Base-by-base conservation (phyloP, 2,113 vertebrate genomes). In the Chitala chitala region DNA sequence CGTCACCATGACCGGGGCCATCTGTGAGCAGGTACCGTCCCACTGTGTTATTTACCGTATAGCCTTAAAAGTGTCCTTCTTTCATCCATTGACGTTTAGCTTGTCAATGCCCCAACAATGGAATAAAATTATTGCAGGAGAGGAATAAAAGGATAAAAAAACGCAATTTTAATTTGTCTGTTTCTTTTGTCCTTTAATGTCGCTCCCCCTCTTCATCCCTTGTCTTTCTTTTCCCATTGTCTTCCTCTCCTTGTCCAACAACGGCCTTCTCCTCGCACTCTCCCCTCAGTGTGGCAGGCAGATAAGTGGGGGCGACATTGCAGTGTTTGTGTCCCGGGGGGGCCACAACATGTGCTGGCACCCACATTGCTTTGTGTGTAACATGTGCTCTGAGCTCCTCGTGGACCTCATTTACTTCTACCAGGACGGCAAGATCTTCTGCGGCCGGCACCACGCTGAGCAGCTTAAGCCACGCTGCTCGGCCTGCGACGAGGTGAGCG, bases 331-430 rank as follows among this genome's bases (percentile, higher is more conserved):
- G 0, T 94, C 94, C 0, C 89, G 96, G 9, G 93, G 94, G 0
- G 96, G 94, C 9, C 95, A 96, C 0, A 94, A 94, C 0, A 86
- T 95, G 50, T 96, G 94, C 85, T 99, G 97, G 97, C 97, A 99
- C 79, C 96, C 97, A 1, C 92, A 95, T 0, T 99, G 97, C 87
- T 99, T 98, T 74, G 95, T 98, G 63, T 99, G 97, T 87, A 87
- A 90, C 0, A 87, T 94, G 78, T 99, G 97, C 83, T 94, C 92
- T 0, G 96, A 99, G 83, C 89, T 99, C 58, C 85, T 98, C 84
- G 97, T 99, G 0, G 96, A 99, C 82, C 85, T 99, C 73, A 99
- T 99, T 90, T 99, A 99, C 88, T 98, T 99, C 86, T 92, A 95
- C 84, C 95, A 98, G 78, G 96, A 98, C 1, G 96, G 96, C 73